A percentile compares a stretch with the other conserved stretches of the same genome.
Conservation (phyloP, 1,140 invertebrate species). For the Dufourea novaeangliae region DNA sequence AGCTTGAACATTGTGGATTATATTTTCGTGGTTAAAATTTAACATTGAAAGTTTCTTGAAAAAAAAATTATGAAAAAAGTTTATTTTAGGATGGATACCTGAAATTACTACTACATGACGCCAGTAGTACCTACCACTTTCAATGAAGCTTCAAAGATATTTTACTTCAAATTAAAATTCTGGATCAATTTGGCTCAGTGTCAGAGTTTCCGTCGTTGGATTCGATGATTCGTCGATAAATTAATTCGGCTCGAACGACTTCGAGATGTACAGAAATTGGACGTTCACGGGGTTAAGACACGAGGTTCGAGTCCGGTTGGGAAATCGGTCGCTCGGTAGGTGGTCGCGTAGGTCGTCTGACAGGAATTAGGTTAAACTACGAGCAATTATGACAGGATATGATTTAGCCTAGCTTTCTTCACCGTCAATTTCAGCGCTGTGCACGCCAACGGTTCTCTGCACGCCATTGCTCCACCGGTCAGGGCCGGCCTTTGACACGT, state of each 20-base stretch:
- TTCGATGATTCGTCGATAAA: not conserved
- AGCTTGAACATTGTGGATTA: too few species aligned
- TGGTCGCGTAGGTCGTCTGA: slow-evolving; percentile 55
- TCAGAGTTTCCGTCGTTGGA: too few species aligned
- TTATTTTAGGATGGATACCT: too few species aligned
- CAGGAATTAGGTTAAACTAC: slow-evolving; percentile 72
- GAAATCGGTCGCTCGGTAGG: slow-evolving; percentile 44
- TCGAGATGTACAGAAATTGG: not conserved
- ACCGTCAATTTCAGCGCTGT: slow-evolving; percentile 63
- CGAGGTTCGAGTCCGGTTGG: slow-evolving; percentile 20
- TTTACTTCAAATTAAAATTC: too few species aligned
- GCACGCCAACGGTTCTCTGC: slow-evolving; percentile 61
- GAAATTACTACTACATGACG: too few species aligned
- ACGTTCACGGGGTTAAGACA: not conserved
- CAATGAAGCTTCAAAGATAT: too few species aligned
- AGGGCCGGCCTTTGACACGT: slow-evolving; percentile 71
- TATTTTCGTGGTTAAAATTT: too few species aligned
- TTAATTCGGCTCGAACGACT: not conserved
- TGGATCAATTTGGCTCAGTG: too few species aligned
- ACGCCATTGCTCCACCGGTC: slow-evolving; percentile 63
- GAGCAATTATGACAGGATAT: slow-evolving; percentile 73
- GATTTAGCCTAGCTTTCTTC: slow-evolving; percentile 70
- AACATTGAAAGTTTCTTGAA: too few species aligned
- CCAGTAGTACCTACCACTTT: too few species aligned
- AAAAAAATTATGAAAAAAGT: too few species aligned